These are phyloP conservation scores for Tetragonula carbonaria DNA, from an alignment of 2,888 invertebrate genomes.

Conservation along the genomic window DNA sequence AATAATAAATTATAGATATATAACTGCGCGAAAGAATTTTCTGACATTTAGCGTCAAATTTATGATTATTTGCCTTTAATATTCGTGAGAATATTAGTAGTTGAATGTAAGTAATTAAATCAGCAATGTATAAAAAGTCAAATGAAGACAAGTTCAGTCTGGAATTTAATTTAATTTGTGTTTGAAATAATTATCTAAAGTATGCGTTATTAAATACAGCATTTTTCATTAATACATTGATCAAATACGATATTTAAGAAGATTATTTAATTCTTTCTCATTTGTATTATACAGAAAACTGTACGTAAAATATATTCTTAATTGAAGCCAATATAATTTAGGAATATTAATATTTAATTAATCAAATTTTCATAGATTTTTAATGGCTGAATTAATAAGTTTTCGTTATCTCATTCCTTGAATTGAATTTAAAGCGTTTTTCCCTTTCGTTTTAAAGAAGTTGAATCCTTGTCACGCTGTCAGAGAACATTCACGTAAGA, in stretches of 20 bases:
- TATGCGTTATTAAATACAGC: not conserved
- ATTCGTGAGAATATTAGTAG: not conserved
- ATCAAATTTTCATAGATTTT: not conserved
- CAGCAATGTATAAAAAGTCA: constrained; percentile 1
- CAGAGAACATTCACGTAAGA: not conserved
- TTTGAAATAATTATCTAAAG: not conserved
- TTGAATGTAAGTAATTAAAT: not conserved
- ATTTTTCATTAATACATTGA: no score
- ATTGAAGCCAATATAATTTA: not conserved
- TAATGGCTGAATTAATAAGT: not conserved
- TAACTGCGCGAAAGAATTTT: not conserved
- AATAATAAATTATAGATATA: no score
- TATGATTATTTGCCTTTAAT: constrained; percentile 3
- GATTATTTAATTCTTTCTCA: not conserved
- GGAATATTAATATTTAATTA: no score
- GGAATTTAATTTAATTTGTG: not conserved
- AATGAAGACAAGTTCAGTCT: not conserved
- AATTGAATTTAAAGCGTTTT: not conserved
- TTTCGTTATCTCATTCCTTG: not conserved
- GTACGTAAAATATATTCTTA: not conserved
- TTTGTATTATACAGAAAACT: not conserved
- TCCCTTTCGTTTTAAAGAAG: not conserved
- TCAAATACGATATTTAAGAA: not conserved
- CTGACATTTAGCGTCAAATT: not conserved
- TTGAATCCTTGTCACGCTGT: not conserved